These are phyloP conservation scores for Pyrrhosoma nymphula DNA, from an alignment of 2,888 invertebrate species.

Conservation along the genomic window DNA sequence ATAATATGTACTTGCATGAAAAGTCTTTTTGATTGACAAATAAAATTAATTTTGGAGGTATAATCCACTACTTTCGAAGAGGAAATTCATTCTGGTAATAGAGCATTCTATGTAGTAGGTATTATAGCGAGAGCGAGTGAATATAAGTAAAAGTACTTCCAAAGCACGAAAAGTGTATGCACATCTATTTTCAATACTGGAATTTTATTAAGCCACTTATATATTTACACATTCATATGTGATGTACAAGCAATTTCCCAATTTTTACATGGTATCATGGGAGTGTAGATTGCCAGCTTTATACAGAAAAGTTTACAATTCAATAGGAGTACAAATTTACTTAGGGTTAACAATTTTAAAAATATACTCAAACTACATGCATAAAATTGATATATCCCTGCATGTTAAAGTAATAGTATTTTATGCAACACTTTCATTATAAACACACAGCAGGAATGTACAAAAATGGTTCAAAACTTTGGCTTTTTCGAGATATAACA, in stretches of 20 bases:
- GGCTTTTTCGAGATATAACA: constrained; percentile 47
- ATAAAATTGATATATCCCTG: constrained; percentile 16
- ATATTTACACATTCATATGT: constrained; percentile 63
- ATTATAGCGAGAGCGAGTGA: too few species aligned
- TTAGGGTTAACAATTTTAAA: constrained; percentile 43
- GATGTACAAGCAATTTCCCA: constrained; percentile 46
- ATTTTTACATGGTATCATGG: constrained; percentile 6
- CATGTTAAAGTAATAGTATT: neutral
- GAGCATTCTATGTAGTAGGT: too few species aligned
- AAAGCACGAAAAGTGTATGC: neutral
- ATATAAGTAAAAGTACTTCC: too few species aligned
- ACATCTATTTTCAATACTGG: neutral
- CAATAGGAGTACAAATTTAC: constrained; percentile 49
- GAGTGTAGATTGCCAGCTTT: constrained; percentile 25
- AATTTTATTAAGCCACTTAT: constrained; percentile 48
- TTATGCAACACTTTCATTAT: constrained; percentile 37
- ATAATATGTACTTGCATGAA: too few species aligned
- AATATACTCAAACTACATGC: constrained; percentile 58
- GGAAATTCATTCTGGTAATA: too few species aligned
- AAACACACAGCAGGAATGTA: constrained; percentile 61
- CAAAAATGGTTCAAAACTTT: constrained; percentile 62
- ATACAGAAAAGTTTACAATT: constrained; percentile 49
- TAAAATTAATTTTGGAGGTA: neutral
- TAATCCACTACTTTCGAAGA: neutral
- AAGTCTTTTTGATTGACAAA: too few species aligned